These are phyloP conservation scores for Pavo muticus DNA, from an alignment of 2,113 vertebrate genomes.

Conservation along the genomic window DNA sequence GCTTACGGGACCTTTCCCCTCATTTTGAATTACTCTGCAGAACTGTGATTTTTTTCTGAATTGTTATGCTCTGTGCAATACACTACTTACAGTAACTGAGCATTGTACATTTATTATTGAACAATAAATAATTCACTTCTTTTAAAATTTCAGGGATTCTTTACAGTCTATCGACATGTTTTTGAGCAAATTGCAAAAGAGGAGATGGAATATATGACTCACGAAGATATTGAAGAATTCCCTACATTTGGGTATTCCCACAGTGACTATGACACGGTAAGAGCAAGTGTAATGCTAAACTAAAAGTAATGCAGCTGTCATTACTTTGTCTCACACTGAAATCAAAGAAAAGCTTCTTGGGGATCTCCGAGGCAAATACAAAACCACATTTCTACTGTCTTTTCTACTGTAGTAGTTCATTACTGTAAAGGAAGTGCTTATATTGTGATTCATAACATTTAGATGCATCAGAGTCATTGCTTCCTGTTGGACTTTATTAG, in stretches of 20 bases:
- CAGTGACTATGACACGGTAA: conserved; percentile 95
- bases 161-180: conserved; percentile 87
- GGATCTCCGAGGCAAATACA: not conserved
- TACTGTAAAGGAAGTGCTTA: not conserved
- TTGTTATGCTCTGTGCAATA: not conserved
- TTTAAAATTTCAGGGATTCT: conserved; percentile 87
- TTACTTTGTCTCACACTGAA: not conserved
- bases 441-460: not conserved
- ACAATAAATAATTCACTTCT: accelerated
- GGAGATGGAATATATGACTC: conserved; percentile 86
- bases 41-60: not conserved
- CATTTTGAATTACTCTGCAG: not conserved
- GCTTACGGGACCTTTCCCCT: not conserved
- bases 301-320: not conserved
- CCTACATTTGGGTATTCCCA: conserved; percentile 90
- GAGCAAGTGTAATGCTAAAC: not conserved
- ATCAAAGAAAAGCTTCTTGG: not conserved
- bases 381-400: not conserved
- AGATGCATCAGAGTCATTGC: not conserved
- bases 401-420: not conserved
- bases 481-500: not conserved
- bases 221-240: conserved; percentile 85
- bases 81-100: not conserved
- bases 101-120: accelerated
- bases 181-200: conserved; percentile 92